Evolutionary conservation across 2,888 invertebrate genomes (phyloP).

Genomic region (Pollenia griseotomentosa): DNA sequence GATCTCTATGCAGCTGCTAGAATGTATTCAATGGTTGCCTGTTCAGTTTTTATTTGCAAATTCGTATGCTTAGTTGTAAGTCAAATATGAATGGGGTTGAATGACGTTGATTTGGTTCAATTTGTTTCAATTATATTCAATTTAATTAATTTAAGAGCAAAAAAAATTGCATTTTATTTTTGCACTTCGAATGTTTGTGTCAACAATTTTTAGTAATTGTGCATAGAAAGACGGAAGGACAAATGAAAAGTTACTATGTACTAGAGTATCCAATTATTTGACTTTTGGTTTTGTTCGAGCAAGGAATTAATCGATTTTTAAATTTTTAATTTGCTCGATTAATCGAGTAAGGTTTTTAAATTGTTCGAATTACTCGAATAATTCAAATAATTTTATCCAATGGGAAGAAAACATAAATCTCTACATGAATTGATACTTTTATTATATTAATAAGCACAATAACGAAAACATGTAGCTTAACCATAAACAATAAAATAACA

Average conservation of each 20-base stretch:
- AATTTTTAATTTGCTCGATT: too few species aligned
- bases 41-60: constrained; percentile 24
- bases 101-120: constrained; percentile 73
- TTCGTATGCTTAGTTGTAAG: constrained; percentile 47
- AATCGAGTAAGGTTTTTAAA: too few species aligned
- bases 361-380: too few species aligned
- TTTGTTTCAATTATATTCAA: constrained; percentile 80
- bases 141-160: constrained; percentile 79
- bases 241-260: constrained; percentile 19
- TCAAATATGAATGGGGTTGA: constrained; percentile 62
- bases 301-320: too few species aligned
- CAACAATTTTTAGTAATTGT: background rate
- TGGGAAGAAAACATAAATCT: too few species aligned
- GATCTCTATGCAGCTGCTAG: constrained; percentile 64
- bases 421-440: too few species aligned
- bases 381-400: too few species aligned
- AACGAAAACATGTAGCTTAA: too few species aligned
- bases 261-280: too few species aligned
- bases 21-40: constrained; percentile 34
- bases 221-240: constrained; percentile 28
- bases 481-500: too few species aligned
- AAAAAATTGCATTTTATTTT: constrained; percentile 77
- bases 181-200: constrained; percentile 56
- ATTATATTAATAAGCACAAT: too few species aligned
- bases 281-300: too few species aligned